These are phyloP conservation scores for Climacteris rufus DNA, from an alignment of 2,113 vertebrate genomes.

Conservation along the genomic window DNA sequence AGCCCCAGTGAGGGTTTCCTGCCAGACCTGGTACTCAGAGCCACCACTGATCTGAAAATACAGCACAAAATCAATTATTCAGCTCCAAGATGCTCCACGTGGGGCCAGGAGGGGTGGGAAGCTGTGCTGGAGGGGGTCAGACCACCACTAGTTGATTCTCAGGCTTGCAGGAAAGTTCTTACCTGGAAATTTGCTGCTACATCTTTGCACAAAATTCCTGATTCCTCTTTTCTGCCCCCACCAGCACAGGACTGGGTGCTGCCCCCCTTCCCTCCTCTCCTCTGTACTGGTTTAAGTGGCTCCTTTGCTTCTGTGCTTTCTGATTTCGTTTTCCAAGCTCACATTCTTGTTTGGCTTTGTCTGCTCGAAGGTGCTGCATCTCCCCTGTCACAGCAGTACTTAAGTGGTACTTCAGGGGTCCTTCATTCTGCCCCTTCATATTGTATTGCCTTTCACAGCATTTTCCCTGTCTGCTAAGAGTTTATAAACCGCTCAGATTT, in stretches of 20 bases:
- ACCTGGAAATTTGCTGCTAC: background rate
- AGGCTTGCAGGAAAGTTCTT: background rate
- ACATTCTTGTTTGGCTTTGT: background rate
- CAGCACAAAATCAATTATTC: background rate
- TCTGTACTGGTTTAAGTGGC: background rate
- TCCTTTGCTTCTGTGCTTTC: background rate
- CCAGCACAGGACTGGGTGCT: background rate
- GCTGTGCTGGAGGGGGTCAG: background rate
- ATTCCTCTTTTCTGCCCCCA: background rate
- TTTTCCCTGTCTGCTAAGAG: background rate
- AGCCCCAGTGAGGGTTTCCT: background rate
- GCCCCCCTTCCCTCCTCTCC: background rate
- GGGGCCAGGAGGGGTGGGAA: background rate
- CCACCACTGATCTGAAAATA: background rate
- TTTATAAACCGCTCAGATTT: background rate
- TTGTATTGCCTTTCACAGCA: background rate
- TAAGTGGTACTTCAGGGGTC: background rate
- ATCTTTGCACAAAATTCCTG: background rate
- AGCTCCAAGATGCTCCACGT: background rate
- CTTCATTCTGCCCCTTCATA: background rate
- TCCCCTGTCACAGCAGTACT: fast-evolving
- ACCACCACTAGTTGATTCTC: background rate
- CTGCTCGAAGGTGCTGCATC: fast-evolving
- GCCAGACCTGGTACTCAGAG: background rate
- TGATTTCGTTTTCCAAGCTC: background rate